Conservation (phyloP, 1,140 invertebrate genomes). For the Pissodes strobi region DNA sequence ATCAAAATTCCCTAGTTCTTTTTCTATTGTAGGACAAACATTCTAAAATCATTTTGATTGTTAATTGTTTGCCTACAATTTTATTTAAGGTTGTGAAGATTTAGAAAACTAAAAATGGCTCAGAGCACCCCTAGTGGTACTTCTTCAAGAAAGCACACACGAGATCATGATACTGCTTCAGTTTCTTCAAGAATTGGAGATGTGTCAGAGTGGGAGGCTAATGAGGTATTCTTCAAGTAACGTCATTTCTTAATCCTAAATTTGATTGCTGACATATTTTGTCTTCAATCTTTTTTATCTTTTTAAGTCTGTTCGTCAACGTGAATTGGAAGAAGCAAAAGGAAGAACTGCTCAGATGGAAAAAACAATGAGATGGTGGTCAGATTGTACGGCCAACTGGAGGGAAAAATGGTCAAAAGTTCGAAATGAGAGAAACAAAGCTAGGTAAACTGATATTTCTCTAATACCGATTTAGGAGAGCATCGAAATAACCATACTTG, state of each 20-base stretch:
- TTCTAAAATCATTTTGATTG: too few species aligned
- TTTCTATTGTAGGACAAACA: too few species aligned
- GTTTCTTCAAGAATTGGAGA: slow-evolving; percentile 62
- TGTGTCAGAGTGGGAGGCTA: slow-evolving; percentile 69
- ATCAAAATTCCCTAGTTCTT: too few species aligned
- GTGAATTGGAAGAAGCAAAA: slow-evolving; percentile 88
- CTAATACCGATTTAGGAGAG: too few species aligned
- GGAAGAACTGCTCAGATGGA: slow-evolving; percentile 95
- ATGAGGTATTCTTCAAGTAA: slow-evolving; percentile 60
- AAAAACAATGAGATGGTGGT: slow-evolving; percentile 99
- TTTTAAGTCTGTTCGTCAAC: slow-evolving; percentile 66
- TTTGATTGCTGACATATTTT: neutral
- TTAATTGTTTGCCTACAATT: too few species aligned
- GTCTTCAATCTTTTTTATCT: too few species aligned
- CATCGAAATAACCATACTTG: too few species aligned
- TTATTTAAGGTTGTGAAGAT: too few species aligned
- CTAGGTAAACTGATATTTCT: too few species aligned
- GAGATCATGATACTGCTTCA: slow-evolving; percentile 60
- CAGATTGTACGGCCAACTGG: slow-evolving; percentile 88
- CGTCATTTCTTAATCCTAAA: neutral
- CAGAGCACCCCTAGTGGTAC: slow-evolving; percentile 61
- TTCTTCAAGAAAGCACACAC: slow-evolving; percentile 58
- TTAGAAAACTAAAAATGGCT: slow-evolving; percentile 61
- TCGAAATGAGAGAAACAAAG: slow-evolving; percentile 82
- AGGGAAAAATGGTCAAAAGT: slow-evolving; percentile 96